Evolutionary conservation across 2,888 invertebrate species (phyloP), one percentile per base, ranked within the genome.

Genomic region (Lottia scabra): DNA sequence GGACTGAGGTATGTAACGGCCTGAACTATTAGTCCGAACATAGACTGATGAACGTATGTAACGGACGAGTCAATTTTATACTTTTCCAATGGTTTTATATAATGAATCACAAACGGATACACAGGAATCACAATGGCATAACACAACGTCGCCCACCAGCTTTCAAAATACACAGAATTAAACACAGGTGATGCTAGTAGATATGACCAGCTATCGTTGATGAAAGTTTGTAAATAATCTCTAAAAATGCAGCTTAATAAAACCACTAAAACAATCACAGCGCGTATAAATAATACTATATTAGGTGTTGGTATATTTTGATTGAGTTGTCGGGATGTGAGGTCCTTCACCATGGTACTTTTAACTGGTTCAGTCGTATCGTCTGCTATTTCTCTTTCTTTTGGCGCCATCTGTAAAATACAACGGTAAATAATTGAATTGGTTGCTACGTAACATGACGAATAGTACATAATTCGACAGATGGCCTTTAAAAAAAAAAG

Each of bases 141-240:
- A 44, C 77, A 77, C n/a, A 82, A 64, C 0, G 84, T 84, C 0
- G 82, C 78, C 68, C 76, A 84, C 77, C 78, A 80, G 4, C 85
- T 87, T 70, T 87, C 87, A 72, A 87, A 87, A 75, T 87, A 87
- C 19, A 84, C 86, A 2, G 80, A 83, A 63, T 81, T 83, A 71
- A 82, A 87, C 23, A 83, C 44, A 75, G 75, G 72, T 2, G 77
- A 72, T 4, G 68, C 23, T 2, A 74, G 62, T 63, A 85, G 70
- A 70, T 75, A 78, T 0, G 63, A 5, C 83, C 83, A 85, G 6
- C 70, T 15, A 10, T 10, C 10, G 46, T 83, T 71, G 15, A 82
- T 67, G 10, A 43, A 43, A 3, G 15, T 5, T 67, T 83, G 81
- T 19, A 78, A 16, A 48, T 13, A 3, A n/a, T 70, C 70, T 23